Conservation (phyloP, 2,113 vertebrate species). For the Scalopus aquaticus region DNA sequence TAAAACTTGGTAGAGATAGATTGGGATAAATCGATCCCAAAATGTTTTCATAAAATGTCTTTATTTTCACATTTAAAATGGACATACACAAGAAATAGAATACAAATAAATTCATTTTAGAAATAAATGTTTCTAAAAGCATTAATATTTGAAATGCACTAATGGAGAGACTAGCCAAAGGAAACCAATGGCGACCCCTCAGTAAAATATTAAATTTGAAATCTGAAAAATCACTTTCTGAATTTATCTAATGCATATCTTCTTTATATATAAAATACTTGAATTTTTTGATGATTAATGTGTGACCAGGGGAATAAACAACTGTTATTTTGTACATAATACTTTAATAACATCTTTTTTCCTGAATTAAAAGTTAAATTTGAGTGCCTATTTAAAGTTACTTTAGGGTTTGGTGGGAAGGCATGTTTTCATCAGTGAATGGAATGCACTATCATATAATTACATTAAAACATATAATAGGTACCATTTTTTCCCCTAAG, state of each 20-base stretch:
- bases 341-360: not conserved
- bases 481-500: not conserved
- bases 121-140: conserved; percentile 20
- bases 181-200: not conserved
- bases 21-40: not conserved
- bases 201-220: not conserved
- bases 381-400: not conserved
- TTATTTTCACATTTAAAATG: not conserved
- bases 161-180: not conserved
- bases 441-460: not conserved
- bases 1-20: not conserved
- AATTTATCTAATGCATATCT: not conserved
- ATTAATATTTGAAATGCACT: not conserved
- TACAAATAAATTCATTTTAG: not conserved
- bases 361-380: not conserved
- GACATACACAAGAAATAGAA: not conserved
- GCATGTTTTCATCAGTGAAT: not conserved
- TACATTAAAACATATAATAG: not conserved
- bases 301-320: not conserved
- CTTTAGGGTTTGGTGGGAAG: not conserved
- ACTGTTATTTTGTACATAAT: not conserved
- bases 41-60: conserved; percentile 1
- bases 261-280: not conserved
- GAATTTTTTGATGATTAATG: not conserved
- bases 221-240: not conserved